These are phyloP conservation scores for Fopius arisanus DNA, from an alignment of 1,140 invertebrate species.

Conservation along the genomic window DNA sequence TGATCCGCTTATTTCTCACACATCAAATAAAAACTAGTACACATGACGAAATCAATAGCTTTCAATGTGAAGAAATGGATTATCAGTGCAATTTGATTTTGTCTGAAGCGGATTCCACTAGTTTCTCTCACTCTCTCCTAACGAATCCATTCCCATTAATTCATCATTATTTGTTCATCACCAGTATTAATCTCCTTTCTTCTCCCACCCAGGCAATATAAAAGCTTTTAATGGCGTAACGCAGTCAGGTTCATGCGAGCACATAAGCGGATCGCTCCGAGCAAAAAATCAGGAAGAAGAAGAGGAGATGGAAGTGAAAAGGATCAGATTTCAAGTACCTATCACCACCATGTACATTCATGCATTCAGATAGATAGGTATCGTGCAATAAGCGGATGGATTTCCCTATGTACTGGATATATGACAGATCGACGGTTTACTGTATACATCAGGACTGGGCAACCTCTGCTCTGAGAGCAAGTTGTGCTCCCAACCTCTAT, in stretches of 20 bases:
- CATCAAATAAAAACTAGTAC: too few relatives aligned
- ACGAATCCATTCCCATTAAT: background rate
- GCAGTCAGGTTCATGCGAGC: background rate
- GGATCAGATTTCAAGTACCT: background rate
- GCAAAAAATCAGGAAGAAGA: background rate
- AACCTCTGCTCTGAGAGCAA: too few relatives aligned
- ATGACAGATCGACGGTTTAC: constrained; percentile 4
- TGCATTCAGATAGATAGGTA: background rate
- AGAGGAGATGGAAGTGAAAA: background rate
- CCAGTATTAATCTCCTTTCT: background rate
- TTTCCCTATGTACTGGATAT: background rate
- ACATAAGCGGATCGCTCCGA: background rate
- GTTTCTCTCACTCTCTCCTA: too few relatives aligned
- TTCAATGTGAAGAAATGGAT: too few relatives aligned
- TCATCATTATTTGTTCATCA: background rate
- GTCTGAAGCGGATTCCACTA: too few relatives aligned
- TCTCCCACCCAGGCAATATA: background rate
- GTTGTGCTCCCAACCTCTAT: too few relatives aligned
- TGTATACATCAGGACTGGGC: too few relatives aligned
- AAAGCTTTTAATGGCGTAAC: background rate
- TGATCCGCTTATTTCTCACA: too few relatives aligned
- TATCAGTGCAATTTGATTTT: too few relatives aligned
- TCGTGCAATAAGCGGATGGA: background rate
- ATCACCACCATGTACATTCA: background rate
- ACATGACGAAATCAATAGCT: too few relatives aligned